Evolutionary conservation across 1,140 invertebrate genomes (phyloP), one percentile per base, ranked within the genome.

Genomic region (Aradophagus sp.): DNA sequence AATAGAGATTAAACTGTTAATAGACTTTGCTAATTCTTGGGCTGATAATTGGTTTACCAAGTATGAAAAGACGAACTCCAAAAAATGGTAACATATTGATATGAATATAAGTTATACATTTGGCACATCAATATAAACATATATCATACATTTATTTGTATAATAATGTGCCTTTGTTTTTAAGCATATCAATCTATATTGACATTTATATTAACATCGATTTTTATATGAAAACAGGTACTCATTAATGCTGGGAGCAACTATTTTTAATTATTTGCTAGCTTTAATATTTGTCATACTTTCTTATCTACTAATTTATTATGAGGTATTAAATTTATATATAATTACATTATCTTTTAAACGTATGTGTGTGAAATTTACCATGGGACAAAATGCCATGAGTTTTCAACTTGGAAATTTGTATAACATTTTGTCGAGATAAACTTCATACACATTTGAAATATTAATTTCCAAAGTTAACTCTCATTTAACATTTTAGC

Each of bases 1-100:
- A 13, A 97, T 99, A 45, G 98, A 99, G 84, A 87, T 99, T 19
- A 92, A 99, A 50, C 88, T 99, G 6, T 95, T 99, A 63, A 92
- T 99, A 78, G 97, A 99, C 83, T 99, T 99, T 89, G 97, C 97
- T 12, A 97, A 99, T 86, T 90, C 91, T 8, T 96, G 97, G 92
- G 97, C 97, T 34, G 96, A 99, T 84, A 90, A 86, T 52, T 99
- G 97, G 97, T 93, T 99, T 42, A 91, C 89, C 86, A 93, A 95
- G 79, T 97, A 94, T 85, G 96, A 99, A 85, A 94, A 98, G 80
- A 93, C 93, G 0, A 93, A 97, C 82, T 95, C 94, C 0, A 93
- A 92, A 77, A 91, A 90, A 76, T 99, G 97, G 91, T 90, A 36
- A 36, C 26, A n/a, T n/a, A n/a, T n/a, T n/a, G n/a, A n/a, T n/a